Evolutionary conservation across 2,797 vertebrate genomes (phyloP), one percentile per base, ranked within the genome.

Genomic region (Champsocephalus esox): DNA sequence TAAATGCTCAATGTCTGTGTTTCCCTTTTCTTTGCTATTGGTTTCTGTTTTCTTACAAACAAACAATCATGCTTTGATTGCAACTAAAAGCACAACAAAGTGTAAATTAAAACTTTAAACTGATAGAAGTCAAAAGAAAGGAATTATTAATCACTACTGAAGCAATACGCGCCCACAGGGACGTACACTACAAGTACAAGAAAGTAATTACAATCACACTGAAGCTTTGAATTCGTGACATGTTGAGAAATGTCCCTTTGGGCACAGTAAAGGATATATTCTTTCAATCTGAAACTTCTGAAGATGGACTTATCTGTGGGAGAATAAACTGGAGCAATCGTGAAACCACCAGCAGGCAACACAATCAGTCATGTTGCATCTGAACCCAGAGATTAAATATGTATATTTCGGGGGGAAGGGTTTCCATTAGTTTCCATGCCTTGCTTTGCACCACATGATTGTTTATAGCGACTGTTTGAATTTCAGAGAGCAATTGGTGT

Each of bases 31-130:
- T 58, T 69, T 19, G 32, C 62, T 58, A 63, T 72, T 28, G 32
- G 24, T 67, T 78, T 75, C 66, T 46, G 17, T 57, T 61, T 61
- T 76, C 68, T 28, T 66, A 12, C 34, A 38, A 38, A 45, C 48
- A 75, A 70, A 70, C 70, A 70, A 69, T 57, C 19, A 43, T 0
- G 38, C 74, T 77, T 84, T 75, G 74, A 68, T 84, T 80, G 9
- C 4, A 61, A 72, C 43, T 65, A 66, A 78, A 61, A 54, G 58
- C 48, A 64, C 62, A 70, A 65, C 50, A 84, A 68, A 78, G 58
- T 6, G 0, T 9, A 21, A 68, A 60, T 71, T 75, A 60, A 65
- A 64, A 65, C 63, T 67, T 67, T 73, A 51, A 77, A 81, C 17
- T 17, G 82, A 77, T 80, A 64, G 61, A 68, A 72, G 62, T 54